Evolutionary conservation across 1,140 invertebrate species (phyloP), one percentile per base, ranked within the genome.

Genomic region (Polypedilum vanderplanki): DNA sequence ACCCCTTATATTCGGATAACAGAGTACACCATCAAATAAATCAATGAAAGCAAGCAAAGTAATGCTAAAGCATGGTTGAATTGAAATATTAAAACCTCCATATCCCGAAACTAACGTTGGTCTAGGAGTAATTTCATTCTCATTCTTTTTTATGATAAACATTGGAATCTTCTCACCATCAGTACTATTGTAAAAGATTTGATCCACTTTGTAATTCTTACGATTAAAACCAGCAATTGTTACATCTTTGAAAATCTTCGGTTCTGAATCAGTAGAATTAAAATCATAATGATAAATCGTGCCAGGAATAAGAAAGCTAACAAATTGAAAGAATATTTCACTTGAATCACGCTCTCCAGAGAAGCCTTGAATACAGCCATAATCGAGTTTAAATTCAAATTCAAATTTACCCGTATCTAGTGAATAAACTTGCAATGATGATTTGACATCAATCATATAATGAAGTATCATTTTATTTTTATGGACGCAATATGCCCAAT

Each of bases 121-220:
- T 88, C 91, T 65, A 85, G 87, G 40, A 91, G 91, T 84, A 12
- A 79, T 74, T 10, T 57, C 74, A 78, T 80, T 80, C 83, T 91
- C 91, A 84, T 94, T 93, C 80, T 89, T 91, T 77, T 90, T 89
- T 40, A 98, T 89, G 77, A 99, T 91, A 83, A 98, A 99, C 97
- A 99, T 99, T 3, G 98, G 98, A 77, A 99, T 88, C 84, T 92
- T 91, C 0, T 96, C 98, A 75, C 93, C 94, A 86, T 99, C 97
- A 85, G 96, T 97, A 82, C 95, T 96, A 1, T 86, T 80, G 83
- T 98, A 99, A 85, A 99, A 99, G 64, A 97, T 87, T 85, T 99
- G 97, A 74, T 90, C 89, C 2, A 92, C 93, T 81, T 91, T 89
- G 80, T 95, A 98, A 74, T 90, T 82, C 7, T 87, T 86, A 3